phyloP scores from a whole-genome alignment of 2,113 vertebrate genomes.

The Eretmochelys imbricata region DNA sequence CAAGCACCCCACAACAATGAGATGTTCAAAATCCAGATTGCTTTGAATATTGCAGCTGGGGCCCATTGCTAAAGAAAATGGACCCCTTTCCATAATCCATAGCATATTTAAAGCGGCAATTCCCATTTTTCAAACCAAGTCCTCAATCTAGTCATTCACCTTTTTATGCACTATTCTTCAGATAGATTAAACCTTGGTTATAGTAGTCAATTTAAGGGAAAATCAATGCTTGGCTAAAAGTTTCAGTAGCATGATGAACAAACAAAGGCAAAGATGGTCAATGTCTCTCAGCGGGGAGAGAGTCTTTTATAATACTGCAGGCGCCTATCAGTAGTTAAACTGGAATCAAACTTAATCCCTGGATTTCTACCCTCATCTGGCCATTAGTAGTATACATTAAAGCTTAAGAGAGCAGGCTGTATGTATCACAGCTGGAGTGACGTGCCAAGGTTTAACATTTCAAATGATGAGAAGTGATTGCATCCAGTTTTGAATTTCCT shows the following conservation, averaged over 20 bases:
- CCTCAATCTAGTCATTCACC: background rate
- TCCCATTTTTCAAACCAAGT: background rate
- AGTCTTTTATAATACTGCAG: conserved; percentile 50
- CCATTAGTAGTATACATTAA: conserved; percentile 63
- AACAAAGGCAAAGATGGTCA: conserved; percentile 22
- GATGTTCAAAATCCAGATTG: background rate
- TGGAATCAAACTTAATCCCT: conserved; percentile 74
- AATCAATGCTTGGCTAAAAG: background rate
- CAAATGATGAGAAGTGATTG: conserved; percentile 59
- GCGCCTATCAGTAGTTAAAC: conserved; percentile 64
- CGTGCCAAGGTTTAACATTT: conserved; percentile 65
- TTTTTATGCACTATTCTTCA: background rate
- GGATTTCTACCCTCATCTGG: conserved; percentile 65
- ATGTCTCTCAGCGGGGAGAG: conserved; percentile 16
- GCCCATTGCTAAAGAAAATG: background rate
- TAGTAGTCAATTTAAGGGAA: background rate
- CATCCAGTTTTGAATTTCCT: conserved; percentile 64
- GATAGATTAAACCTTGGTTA: conserved; percentile 11
- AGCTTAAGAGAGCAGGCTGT: conserved; percentile 57
- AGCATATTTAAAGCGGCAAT: background rate
- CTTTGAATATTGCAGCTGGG: background rate
- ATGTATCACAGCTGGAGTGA: conserved; percentile 66
- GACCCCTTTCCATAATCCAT: background rate
- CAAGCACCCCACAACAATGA: background rate
- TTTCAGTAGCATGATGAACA: conserved; percentile 43